Conservation (phyloP, 2,797 vertebrate genomes). For the Cuculus canorus region DNA sequence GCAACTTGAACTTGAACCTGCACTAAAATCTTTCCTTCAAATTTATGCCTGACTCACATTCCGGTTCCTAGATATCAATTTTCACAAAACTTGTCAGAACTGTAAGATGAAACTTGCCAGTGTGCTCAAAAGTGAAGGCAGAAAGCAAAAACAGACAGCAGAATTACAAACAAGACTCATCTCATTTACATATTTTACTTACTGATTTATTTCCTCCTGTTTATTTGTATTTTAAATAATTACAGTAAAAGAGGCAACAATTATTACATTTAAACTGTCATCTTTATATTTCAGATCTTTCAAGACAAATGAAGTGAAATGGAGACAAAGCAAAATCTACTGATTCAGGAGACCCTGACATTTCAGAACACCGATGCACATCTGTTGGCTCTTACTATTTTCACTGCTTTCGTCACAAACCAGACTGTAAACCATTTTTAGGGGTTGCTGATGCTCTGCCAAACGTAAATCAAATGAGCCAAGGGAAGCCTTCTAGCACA, state of each 20-base stretch:
- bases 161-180: neutral
- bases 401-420: neutral
- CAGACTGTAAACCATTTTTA: neutral
- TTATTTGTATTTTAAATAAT: neutral
- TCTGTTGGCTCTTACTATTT: neutral
- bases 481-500: neutral
- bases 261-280: neutral
- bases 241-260: neutral
- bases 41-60: neutral
- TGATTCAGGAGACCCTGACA: neutral
- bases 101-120: neutral
- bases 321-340: neutral
- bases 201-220: neutral
- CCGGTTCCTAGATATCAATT: neutral
- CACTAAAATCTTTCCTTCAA: neutral
- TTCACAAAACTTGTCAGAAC: neutral
- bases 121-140: neutral
- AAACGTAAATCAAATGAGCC: fast-evolving
- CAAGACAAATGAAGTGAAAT: fast-evolving
- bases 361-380: neutral
- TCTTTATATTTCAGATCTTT: neutral
- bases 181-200: neutral
- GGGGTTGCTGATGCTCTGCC: neutral
- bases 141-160: neutral
- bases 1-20: neutral